Percentiles rank a stretch among this genome's conserved stretches.
phyloP scores from a whole-genome alignment of 2,888 invertebrate genomes.

The Disparrhopalites patrizii region DNA sequence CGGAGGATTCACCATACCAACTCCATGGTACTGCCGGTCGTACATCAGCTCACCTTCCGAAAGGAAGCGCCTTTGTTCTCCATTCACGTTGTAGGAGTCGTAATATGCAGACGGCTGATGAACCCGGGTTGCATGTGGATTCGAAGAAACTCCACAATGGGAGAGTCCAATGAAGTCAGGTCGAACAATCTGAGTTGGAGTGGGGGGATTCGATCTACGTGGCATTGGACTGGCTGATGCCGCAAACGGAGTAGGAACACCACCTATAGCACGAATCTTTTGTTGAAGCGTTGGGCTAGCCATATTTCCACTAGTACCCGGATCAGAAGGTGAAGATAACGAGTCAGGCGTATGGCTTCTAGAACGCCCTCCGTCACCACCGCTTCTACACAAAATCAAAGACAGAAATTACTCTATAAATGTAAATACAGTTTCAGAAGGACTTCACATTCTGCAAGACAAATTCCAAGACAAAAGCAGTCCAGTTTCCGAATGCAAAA shows the following conservation, averaged over 20 bases:
- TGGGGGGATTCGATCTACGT: slow-evolving; percentile 78
- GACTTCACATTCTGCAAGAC: background rate
- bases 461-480: background rate
- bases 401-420: background rate
- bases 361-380: slow-evolving; percentile 54
- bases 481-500: background rate
- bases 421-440: background rate
- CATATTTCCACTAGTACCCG: slow-evolving; percentile 37
- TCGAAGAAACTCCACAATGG: slow-evolving; percentile 44
- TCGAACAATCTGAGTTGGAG: slow-evolving; percentile 74
- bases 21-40: slow-evolving; percentile 37
- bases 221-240: slow-evolving; percentile 57
- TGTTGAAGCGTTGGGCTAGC: slow-evolving; percentile 85
- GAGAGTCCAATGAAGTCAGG: slow-evolving; percentile 80
- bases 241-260: slow-evolving; percentile 82
- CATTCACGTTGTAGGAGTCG: slow-evolving; percentile 49
- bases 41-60: slow-evolving; percentile 74
- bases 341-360: slow-evolving; percentile 59
- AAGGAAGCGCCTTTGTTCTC: slow-evolving; percentile 66
- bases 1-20: slow-evolving; percentile 15
- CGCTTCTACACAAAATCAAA: slow-evolving; percentile 51
- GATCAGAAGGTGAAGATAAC: slow-evolving; percentile 54
- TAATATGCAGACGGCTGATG: slow-evolving; percentile 51
- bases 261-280: slow-evolving; percentile 65
- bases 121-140: slow-evolving; percentile 48